Base-by-base conservation (phyloP, 2,888 invertebrate species). In the Troides aeacus region DNA sequence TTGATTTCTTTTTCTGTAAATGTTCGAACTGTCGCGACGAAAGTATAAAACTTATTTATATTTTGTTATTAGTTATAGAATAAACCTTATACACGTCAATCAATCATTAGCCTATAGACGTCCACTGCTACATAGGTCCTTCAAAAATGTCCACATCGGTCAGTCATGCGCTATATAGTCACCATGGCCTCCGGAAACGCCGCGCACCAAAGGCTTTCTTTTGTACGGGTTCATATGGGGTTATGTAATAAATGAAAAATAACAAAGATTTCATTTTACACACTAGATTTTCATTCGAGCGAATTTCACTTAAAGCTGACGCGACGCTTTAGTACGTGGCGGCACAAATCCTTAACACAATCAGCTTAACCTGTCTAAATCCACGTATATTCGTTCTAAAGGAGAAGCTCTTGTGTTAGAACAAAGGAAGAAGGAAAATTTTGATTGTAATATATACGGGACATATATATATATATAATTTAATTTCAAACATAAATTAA, bases 351-450 rank as follows among this genome's bases (percentile, higher is more conserved):
- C 18, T 56, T 56, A 62, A 56, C 42, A 39, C 62, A 66, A 62
- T 57, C 68, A 42, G 57, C 62, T 23, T 23, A 39, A 68, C 68
- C 62, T 68, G 68, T 50, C 63, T 36, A 56, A 56, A 63, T 63
- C 53, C 63, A 2, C 15, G 30, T 30, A 63, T 18, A 15, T 50
- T 39, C 39, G 39, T 39, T 39, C 39, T 39, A 39, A 39, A 39
- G 39, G 8, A 39, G 21, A 21, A 21, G 7, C 10, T 15, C 15
- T 50, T 17, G 50, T 17, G 15, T 50, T 18, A 50, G 50, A 50
- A 50, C 50, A 50, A 50, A 50, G 50, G 50, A 50, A 50, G 50
- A 21, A 50, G 4, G 50, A 50, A 50, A 50, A 3, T 50, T 15
- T 5, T 15, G 18, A 50, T 2, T 50, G 50, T 50, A 17, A 50